Conservation (phyloP, 2,113 vertebrate genomes). For the Stomatorhinus ivindoensis region DNA sequence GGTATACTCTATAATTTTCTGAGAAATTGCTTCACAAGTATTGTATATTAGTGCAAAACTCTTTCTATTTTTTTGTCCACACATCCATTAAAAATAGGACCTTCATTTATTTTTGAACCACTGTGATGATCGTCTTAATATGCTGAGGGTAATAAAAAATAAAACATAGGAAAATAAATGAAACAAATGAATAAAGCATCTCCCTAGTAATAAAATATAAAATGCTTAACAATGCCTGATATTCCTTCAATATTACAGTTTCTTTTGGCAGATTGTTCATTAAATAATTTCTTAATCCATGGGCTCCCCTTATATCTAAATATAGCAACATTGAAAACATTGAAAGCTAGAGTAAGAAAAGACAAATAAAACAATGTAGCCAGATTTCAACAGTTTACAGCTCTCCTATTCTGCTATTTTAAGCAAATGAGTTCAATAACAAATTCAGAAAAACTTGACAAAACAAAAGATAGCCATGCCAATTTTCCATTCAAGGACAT, state of each 20-base stretch:
- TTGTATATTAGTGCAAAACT: not conserved
- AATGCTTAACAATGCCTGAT: not conserved
- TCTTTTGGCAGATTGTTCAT: not conserved
- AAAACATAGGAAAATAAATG: not conserved
- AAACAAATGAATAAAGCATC: not conserved
- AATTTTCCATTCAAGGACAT: not conserved
- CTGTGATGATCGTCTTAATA: not conserved
- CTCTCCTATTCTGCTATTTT: not conserved
- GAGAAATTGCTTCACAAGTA: not conserved
- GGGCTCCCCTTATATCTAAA: not conserved
- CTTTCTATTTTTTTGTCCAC: not conserved
- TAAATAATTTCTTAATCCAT: not conserved
- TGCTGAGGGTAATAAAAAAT: not conserved
- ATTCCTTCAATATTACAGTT: slow-evolving; percentile 4
- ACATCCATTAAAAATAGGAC: not conserved
- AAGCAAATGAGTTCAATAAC: not conserved
- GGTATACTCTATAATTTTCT: not conserved
- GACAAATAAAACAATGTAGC: not conserved
- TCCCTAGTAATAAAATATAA: not conserved
- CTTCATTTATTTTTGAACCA: not conserved
- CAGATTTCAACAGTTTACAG: not conserved
- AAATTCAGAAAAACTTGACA: not conserved
- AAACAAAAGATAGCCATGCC: not conserved
- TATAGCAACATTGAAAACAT: not conserved
- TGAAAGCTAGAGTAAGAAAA: not conserved